phyloP scores from a whole-genome alignment of 2,113 vertebrate species.

The Actinemys pallida region DNA sequence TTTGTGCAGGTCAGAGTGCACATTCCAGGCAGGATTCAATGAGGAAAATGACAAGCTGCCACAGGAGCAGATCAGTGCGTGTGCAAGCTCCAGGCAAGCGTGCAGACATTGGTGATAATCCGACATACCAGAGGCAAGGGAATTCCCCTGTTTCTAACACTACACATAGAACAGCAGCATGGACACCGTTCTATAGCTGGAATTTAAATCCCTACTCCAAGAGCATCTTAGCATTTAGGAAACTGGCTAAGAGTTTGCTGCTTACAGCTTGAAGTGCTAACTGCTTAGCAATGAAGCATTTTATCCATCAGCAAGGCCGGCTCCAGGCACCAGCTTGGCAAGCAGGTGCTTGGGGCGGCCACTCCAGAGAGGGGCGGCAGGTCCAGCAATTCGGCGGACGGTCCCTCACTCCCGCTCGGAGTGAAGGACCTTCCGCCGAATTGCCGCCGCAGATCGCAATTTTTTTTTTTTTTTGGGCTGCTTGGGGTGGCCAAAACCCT shows the following conservation, averaged over 20 bases:
- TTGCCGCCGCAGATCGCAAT: too few species aligned
- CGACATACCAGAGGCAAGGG: background rate
- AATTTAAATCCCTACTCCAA: background rate
- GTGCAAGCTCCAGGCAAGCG: background rate
- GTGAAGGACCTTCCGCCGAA: too few species aligned
- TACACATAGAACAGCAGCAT: background rate
- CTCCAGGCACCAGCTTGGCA: too few species aligned
- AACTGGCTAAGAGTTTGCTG: background rate
- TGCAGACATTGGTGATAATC: background rate
- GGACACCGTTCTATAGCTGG: background rate
- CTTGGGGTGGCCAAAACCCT: too few species aligned
- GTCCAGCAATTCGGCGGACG: too few species aligned
- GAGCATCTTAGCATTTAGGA: background rate
- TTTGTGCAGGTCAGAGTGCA: background rate
- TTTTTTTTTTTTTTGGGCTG: too few species aligned
- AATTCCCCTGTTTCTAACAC: background rate
- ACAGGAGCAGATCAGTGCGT: background rate
- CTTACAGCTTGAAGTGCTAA: background rate
- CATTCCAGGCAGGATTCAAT: background rate
- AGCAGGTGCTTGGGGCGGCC: too few species aligned
- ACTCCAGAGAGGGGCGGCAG: too few species aligned
- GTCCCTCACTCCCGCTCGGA: too few species aligned
- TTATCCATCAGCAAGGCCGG: background rate
- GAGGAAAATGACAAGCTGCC: background rate
- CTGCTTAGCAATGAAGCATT: background rate